Base-by-base conservation (phyloP, 2,113 vertebrate genomes). In the Vimba vimba region DNA sequence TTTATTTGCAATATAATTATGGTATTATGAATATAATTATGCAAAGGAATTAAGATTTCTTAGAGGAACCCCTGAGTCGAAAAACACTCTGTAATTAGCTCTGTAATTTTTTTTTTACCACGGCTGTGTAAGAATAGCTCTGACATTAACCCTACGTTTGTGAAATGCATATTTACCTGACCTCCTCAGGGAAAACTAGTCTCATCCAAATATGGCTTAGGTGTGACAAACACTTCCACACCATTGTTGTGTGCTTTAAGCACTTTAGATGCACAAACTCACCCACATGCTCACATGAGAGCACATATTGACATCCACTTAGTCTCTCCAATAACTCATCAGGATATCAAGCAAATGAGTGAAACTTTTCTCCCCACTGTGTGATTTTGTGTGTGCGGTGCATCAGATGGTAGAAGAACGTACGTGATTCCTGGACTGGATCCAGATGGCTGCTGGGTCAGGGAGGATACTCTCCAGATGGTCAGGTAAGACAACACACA, bases 381-480 rank as follows among this genome's bases (percentile, higher is more conserved):
- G 79, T 64, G 84, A 57, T 60, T 83, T 66, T 81, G 83, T 87
- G 62, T 87, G 36, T 62, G 69, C 60, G 69, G 7, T 74, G 27
- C 27, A 30, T 79, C 79, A 86, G 84, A 84, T 82, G 84, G 71
- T 77, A 64, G 45, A 60, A 86, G 86, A 84, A 85, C 27, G 86
- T 64, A 82, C 81, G 77, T 80, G 89, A 36, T 59, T 89, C 85
- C 86, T 85, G 88, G 83, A 85, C 79, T 79, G 75, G 80, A 81
- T 85, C 66, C 89, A 90, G 82, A 90, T 90, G 89, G 87, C 85
- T 86, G 82, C 73, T 82, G 83, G 89, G 87, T 88, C 89, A 88
- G 87, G 55, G 77, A 86, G 19, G 83, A 85, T 87, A 84, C 71
- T 83, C 85, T 88, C 85, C 89, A 90, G 89, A 90, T 90, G 89